These are phyloP conservation scores for Acleris literana DNA, from an alignment of 2,888 invertebrate species.

Conservation along the genomic window DNA sequence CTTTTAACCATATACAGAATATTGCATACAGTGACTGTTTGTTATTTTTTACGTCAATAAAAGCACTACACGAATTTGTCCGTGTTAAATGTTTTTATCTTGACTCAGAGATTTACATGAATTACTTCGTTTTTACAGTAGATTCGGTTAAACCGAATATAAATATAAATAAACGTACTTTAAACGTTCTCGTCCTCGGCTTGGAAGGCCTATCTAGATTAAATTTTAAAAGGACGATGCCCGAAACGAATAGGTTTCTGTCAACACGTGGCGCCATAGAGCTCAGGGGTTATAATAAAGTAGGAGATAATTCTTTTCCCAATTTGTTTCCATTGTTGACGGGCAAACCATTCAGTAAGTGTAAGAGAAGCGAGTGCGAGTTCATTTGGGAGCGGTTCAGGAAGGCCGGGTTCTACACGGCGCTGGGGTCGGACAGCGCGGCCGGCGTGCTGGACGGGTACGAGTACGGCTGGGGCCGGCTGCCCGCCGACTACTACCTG, in stretches of 20 bases:
- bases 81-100: slow-evolving; percentile 84
- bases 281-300: slow-evolving; percentile 88
- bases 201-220: slow-evolving; percentile 88
- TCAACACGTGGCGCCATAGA: too few relatives aligned
- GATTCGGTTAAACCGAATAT: too few relatives aligned
- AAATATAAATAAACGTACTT: too few relatives aligned
- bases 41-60: neutral
- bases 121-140: slow-evolving; percentile 50
- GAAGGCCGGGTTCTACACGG: slow-evolving; percentile 82
- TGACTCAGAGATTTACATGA: slow-evolving; percentile 50
- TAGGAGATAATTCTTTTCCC: slow-evolving; percentile 93
- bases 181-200: too few relatives aligned
- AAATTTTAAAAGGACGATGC: slow-evolving; percentile 85
- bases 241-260: too few relatives aligned
- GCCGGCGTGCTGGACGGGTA: slow-evolving; percentile 88
- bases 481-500: slow-evolving; percentile 89
- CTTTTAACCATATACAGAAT: too few relatives aligned
- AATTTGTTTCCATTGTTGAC: slow-evolving; percentile 88
- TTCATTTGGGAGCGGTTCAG: too few relatives aligned
- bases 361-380: too few relatives aligned
- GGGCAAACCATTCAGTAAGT: slow-evolving; percentile 68
- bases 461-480: slow-evolving; percentile 83
- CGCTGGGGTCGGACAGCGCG: slow-evolving; percentile 89
- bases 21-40: neutral
- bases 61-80: slow-evolving; percentile 28